These are phyloP conservation scores for Cheirogaleus medius DNA, from an alignment of 2,113 vertebrate genomes.

Conservation along the genomic window DNA sequence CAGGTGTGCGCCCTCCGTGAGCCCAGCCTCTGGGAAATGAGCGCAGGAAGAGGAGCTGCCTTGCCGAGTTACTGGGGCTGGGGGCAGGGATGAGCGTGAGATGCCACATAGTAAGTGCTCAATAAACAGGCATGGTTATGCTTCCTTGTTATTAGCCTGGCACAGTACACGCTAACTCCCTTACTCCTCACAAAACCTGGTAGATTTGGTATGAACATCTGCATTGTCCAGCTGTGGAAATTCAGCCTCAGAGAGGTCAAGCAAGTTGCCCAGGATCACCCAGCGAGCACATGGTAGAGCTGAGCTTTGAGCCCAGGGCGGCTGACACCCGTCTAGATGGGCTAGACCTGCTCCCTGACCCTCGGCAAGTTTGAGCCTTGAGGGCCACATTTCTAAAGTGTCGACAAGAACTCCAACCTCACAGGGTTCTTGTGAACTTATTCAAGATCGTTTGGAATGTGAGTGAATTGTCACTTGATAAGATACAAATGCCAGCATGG, in stretches of 20 bases:
- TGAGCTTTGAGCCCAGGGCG: background rate
- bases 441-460: background rate
- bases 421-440: background rate
- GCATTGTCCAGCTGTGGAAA: background rate
- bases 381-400: background rate
- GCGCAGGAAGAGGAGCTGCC: background rate
- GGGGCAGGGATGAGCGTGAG: too few relatives aligned
- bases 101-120: too few relatives aligned
- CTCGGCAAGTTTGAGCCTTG: background rate
- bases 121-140: accelerated
- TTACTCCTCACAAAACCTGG: too few relatives aligned
- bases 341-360: background rate
- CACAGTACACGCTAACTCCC: background rate
- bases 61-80: too few relatives aligned
- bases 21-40: background rate
- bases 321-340: background rate
- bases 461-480: background rate
- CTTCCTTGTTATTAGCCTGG: background rate
- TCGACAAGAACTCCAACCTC: background rate
- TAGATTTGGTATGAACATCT: accelerated
- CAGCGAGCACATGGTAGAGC: background rate
- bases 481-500: background rate
- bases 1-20: background rate
- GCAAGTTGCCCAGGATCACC: background rate
- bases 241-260: background rate